These are phyloP conservation scores for Sialia sialis DNA, from an alignment of 2,113 vertebrate species.

Conservation along the genomic window DNA sequence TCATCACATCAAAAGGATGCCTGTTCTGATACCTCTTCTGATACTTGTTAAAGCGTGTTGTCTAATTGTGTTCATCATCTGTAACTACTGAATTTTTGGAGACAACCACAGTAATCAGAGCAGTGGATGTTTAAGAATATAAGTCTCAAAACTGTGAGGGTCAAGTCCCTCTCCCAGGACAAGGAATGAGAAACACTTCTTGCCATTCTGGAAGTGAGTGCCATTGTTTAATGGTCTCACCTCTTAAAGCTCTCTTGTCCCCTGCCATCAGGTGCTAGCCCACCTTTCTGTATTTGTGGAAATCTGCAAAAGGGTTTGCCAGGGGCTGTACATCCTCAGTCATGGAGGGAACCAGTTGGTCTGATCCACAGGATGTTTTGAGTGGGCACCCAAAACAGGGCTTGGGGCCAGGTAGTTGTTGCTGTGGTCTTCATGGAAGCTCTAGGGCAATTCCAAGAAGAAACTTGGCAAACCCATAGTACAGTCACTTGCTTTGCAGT, in stretches of 20 bases:
- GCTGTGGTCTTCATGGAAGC: fast-evolving
- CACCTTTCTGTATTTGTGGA: not conserved
- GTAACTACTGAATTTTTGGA: not conserved
- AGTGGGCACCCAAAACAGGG: not conserved
- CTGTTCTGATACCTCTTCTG: not conserved
- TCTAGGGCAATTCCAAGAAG: not conserved
- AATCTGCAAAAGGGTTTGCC: not conserved
- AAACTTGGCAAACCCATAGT: not conserved
- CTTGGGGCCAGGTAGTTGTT: not conserved
- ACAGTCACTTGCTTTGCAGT: not conserved
- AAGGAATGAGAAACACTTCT: not conserved
- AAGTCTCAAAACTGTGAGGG: not conserved
- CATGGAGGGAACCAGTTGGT: not conserved
- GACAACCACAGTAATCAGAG: not conserved
- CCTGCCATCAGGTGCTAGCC: not conserved
- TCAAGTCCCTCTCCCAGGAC: not conserved
- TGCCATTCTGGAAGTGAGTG: not conserved
- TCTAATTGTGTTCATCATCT: not conserved
- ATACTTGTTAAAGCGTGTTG: not conserved
- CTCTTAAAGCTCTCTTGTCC: not conserved
- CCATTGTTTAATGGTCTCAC: not conserved
- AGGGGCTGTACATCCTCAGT: not conserved
- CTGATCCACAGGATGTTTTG: not conserved
- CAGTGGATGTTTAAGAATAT: not conserved
- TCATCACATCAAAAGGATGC: not conserved